phyloP scores from a whole-genome alignment of 2,888 invertebrate species.

The Acleris sparsana region DNA sequence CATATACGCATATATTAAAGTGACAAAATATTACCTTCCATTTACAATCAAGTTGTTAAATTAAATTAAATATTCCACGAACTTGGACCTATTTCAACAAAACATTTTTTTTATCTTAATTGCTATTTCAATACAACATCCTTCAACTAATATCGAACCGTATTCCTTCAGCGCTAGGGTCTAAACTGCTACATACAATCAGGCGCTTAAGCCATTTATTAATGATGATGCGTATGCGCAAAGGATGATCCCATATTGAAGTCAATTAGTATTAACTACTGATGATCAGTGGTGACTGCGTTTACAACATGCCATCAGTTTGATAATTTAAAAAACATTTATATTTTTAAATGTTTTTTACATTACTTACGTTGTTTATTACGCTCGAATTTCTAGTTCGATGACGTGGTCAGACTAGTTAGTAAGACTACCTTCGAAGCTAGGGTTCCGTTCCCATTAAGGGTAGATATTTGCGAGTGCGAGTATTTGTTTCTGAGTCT shows the following conservation, averaged over 20 bases:
- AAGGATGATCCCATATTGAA: conserved; percentile 36
- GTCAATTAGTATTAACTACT: conserved; percentile 33
- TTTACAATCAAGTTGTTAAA: not conserved
- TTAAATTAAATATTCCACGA: not conserved
- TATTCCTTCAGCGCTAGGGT: not conserved
- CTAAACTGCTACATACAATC: not conserved
- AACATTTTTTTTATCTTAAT: conserved; percentile 8
- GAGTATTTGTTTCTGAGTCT: too few relatives aligned
- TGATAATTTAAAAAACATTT: too few relatives aligned
- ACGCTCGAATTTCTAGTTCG: too few relatives aligned
- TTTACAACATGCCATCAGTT: conserved; percentile 15
- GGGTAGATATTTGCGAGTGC: too few relatives aligned
- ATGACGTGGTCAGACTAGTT: too few relatives aligned
- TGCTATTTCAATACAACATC: conserved; percentile 12
- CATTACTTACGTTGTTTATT: too few relatives aligned
- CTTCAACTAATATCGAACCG: not conserved
- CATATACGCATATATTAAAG: not conserved
- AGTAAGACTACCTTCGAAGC: too few relatives aligned
- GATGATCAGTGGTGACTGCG: conserved; percentile 30
- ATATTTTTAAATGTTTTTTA: too few relatives aligned
- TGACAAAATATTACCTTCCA: not conserved
- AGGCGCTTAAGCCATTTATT: not conserved
- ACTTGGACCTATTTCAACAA: conserved; percentile 20
- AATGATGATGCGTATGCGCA: conserved; percentile 11
- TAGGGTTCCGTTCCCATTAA: too few relatives aligned